Evolutionary conservation across 2,797 vertebrate species (phyloP).

Genomic region (Mallotus villosus): DNA sequence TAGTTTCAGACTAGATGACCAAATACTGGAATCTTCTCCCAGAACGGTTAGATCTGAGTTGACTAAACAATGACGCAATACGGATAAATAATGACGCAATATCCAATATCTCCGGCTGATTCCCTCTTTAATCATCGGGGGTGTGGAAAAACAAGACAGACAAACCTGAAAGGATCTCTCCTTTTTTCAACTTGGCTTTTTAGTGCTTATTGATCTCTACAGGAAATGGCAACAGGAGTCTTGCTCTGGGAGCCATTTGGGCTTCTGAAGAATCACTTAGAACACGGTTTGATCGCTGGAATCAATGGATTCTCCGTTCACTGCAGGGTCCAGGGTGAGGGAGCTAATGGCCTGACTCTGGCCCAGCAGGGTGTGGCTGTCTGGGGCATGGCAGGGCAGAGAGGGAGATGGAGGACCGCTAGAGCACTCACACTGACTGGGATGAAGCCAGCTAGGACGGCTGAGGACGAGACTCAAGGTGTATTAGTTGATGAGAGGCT

Average conservation of each 20-base stretch:
- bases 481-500: not conserved
- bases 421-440: conserved; percentile 28
- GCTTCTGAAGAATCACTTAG: conserved; percentile 84
- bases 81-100: not conserved
- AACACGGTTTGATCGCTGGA: conserved; percentile 71
- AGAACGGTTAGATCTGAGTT: not conserved
- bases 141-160: conserved; percentile 18
- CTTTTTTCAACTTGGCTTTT: conserved; percentile 70
- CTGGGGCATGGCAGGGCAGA: conserved; percentile 41
- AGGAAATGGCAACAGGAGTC: conserved; percentile 82
- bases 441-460: conserved; percentile 15
- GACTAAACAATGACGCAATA: not conserved
- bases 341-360: conserved; percentile 69
- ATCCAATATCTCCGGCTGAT: not conserved
- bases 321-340: conserved; percentile 64
- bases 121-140: not conserved
- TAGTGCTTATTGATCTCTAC: conserved; percentile 82
- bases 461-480: not conserved
- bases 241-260: conserved; percentile 84
- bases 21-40: not conserved
- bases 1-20: not conserved
- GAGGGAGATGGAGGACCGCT: conserved; percentile 16
- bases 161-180: conserved; percentile 49
- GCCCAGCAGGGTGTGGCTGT: conserved; percentile 60
- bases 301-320: conserved; percentile 74